Base-by-base conservation (phyloP, 2,113 vertebrate genomes). In the Carassius gibelio region DNA sequence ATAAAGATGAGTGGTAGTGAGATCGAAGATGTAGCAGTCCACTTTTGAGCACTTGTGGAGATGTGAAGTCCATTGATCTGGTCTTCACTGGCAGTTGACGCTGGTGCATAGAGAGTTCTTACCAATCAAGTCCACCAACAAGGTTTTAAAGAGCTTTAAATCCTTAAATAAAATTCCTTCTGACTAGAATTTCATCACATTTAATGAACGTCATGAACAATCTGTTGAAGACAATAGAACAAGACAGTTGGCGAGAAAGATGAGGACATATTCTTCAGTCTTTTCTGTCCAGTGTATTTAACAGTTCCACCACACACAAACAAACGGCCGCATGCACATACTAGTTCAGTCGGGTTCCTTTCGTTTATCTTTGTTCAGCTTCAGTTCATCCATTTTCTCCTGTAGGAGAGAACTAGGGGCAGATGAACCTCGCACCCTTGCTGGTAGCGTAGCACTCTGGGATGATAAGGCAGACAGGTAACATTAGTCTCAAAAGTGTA, bases 381-480 rank as follows among this genome's bases (percentile, higher is more conserved):
- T 91, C 68, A 95, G 88, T 87, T 94, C 94, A 85, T 93, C 93
- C 93, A 95, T 92, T 90, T 95, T 94, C 84, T 93, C 94, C 77
- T 92, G 93, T 80, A 95, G 87, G 88, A 93, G 89, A 77, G 92
- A 90, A 9, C 89, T 90, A 0, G 93, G 93, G 90, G 92, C 88
- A 76, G 94, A 94, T 71, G 91, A 89, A 3, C 91, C 93, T 21
- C 92, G 83, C 75, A 45, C 30, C 50, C 93, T 89, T 8, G 90
- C 89, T 66, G 84, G 84, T 52, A 85, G 52, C 2, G 82, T 85
- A 66, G 64, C 57, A 34, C 81, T 87, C 85, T 87, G 76, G 81
- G 66, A 85, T 42, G 69, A 61, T 76, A 76, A 87, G 45, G 62
- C 55, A 59, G 21, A 64, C 26, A 75, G 15, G 30, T 38, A 55